Evolutionary conservation across 2,113 vertebrate genomes (phyloP).

Genomic region (Archilochus colubris): DNA sequence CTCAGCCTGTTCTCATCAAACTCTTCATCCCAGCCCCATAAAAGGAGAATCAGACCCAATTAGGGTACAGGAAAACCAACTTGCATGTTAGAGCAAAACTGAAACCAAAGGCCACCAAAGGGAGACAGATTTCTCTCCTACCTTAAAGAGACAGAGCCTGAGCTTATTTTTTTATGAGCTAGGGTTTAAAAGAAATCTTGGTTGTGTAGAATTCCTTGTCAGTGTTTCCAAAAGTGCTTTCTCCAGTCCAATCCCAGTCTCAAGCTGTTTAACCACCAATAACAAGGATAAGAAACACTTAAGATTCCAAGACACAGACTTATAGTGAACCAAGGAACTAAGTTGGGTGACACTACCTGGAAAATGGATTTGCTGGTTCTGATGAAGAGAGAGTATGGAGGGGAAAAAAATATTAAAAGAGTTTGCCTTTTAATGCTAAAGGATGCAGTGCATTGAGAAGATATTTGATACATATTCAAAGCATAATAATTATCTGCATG

Average conservation of each 20-base stretch:
- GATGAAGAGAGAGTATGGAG: neutral
- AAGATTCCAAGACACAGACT: neutral
- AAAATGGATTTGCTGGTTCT: neutral
- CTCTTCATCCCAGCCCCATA: neutral
- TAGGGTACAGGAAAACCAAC: neutral
- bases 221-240: neutral
- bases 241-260: neutral
- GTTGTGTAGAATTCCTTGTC: neutral
- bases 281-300: neutral
- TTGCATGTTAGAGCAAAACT: neutral
- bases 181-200: neutral
- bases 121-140: neutral
- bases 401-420: neutral
- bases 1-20: neutral
- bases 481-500: neutral
- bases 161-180: neutral
- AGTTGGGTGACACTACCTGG: neutral
- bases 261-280: neutral
- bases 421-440: neutral
- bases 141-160: neutral
- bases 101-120: neutral
- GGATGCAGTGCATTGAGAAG: neutral
- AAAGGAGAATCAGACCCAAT: neutral
- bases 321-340: neutral
- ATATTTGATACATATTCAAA: neutral